Conservation (phyloP, 2,113 vertebrate genomes). For the Panurus biarmicus region DNA sequence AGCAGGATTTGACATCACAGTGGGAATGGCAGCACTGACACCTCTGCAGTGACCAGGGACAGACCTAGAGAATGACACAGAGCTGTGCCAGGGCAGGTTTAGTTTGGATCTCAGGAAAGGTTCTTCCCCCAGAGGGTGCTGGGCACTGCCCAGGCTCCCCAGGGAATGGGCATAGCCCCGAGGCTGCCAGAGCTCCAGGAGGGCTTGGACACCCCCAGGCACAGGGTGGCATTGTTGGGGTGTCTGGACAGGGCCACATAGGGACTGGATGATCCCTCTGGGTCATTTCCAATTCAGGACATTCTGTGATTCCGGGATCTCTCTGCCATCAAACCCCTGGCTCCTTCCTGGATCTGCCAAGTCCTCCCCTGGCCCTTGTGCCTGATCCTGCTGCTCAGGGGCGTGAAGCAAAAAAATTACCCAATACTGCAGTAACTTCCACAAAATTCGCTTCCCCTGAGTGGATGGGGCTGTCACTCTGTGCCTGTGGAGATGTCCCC, state of each 20-base stretch:
- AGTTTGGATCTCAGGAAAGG: fast-evolving
- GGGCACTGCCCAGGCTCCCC: neutral
- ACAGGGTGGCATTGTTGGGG: neutral
- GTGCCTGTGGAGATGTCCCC: neutral
- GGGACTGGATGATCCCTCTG: neutral
- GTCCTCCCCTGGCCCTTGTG: neutral
- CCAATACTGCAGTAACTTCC: neutral
- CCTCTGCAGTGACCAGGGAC: neutral
- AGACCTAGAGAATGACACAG: fast-evolving
- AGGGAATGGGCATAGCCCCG: neutral
- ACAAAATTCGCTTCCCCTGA: neutral
- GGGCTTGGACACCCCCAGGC: fast-evolving
- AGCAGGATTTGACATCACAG: neutral
- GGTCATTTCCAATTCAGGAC: neutral
- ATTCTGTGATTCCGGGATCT: neutral
- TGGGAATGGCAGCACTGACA: neutral
- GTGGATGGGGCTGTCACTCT: neutral
- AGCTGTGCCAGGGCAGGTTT: neutral
- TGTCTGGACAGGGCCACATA: neutral
- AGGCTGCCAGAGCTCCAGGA: neutral
- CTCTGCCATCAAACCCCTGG: neutral
- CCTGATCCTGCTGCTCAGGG: neutral
- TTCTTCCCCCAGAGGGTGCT: too few relatives aligned
- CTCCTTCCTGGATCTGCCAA: neutral
- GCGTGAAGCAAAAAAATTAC: neutral